phyloP scores from a whole-genome alignment of 2,888 invertebrate genomes.

The Troides aeacus region DNA sequence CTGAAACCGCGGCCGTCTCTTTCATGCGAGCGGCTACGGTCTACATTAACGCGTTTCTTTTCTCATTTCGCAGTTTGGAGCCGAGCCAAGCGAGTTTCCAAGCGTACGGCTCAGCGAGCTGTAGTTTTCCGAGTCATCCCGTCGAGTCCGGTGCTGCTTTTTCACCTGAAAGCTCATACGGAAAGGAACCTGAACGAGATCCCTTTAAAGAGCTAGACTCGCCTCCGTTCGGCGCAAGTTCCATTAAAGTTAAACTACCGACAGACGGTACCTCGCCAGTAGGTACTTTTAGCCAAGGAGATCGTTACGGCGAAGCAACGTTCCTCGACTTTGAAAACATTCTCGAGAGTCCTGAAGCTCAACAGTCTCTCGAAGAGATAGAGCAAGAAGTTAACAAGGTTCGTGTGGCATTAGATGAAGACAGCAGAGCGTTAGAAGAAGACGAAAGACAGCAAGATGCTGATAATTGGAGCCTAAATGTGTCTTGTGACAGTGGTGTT shows the following conservation, averaged over 20 bases:
- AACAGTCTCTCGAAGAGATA: slow-evolving; percentile 72
- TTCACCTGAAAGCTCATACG: slow-evolving; percentile 52
- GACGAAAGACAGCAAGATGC: slow-evolving; percentile 71
- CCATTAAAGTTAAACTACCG: slow-evolving; percentile 53
- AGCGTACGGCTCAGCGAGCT: slow-evolving; percentile 73
- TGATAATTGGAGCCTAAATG: slow-evolving; percentile 76
- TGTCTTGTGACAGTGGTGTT: slow-evolving; percentile 80
- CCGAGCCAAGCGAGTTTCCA: slow-evolving; percentile 79
- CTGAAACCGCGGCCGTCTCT: slow-evolving; percentile 69
- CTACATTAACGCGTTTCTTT: slow-evolving; percentile 76
- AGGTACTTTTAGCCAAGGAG: slow-evolving; percentile 57
- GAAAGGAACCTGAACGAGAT: slow-evolving; percentile 61
- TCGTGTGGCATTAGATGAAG: slow-evolving; percentile 72
- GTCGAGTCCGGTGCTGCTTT: slow-evolving; percentile 73
- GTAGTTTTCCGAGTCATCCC: slow-evolving; percentile 77
- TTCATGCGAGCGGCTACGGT: slow-evolving; percentile 66
- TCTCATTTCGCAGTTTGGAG: slow-evolving; percentile 81
- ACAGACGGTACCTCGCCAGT: slow-evolving; percentile 39
- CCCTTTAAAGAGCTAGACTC: slow-evolving; percentile 62
- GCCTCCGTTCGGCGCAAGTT: slow-evolving; percentile 53
- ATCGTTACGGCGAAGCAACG: slow-evolving; percentile 71
- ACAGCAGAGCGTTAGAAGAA: slow-evolving; percentile 72
- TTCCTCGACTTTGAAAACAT: slow-evolving; percentile 72
- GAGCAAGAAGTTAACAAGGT: slow-evolving; percentile 76
- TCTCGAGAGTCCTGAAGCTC: slow-evolving; percentile 51